Percentiles rank a stretch among this genome's conserved stretches.
These are phyloP conservation scores for Rattus norvegicus DNA, from an alignment of 2,113 vertebrate species.

Conservation along the genomic window DNA sequence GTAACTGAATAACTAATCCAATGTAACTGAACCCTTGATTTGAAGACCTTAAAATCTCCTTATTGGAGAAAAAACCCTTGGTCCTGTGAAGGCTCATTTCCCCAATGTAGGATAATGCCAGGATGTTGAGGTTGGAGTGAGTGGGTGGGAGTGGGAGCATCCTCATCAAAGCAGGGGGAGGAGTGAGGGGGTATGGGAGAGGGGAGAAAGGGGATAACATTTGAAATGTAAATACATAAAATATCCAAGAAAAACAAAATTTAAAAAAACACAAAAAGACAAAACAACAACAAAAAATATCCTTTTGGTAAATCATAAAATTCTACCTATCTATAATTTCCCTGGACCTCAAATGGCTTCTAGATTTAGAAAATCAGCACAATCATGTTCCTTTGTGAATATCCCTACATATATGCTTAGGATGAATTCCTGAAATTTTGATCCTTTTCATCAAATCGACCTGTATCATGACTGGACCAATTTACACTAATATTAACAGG, in stretches of 20 bases:
- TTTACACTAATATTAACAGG: slow-evolving; percentile 3
- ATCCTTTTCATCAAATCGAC: neutral
- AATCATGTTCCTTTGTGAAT: slow-evolving; percentile 8
- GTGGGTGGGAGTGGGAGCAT: no score
- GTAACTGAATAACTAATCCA: neutral
- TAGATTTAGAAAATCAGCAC: neutral
- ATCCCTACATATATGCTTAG: neutral
- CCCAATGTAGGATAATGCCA: no score
- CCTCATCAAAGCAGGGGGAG: no score
- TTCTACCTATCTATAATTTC: neutral
- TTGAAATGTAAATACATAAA: no score
- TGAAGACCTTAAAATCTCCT: neutral
- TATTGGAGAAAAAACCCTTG: no score
- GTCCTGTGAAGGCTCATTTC: no score
- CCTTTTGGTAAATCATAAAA: neutral
- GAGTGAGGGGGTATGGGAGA: no score
- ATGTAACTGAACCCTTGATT: neutral
- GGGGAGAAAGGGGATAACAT: no score
- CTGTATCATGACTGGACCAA: neutral
- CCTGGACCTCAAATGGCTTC: neutral
- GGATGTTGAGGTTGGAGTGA: no score
- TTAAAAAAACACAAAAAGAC: no score
- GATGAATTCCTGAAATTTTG: neutral
- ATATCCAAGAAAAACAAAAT: no score
- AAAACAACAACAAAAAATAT: no score